Evolutionary conservation across 2,888 invertebrate genomes (phyloP).

Genomic region (Rhogogaster chlorosoma): DNA sequence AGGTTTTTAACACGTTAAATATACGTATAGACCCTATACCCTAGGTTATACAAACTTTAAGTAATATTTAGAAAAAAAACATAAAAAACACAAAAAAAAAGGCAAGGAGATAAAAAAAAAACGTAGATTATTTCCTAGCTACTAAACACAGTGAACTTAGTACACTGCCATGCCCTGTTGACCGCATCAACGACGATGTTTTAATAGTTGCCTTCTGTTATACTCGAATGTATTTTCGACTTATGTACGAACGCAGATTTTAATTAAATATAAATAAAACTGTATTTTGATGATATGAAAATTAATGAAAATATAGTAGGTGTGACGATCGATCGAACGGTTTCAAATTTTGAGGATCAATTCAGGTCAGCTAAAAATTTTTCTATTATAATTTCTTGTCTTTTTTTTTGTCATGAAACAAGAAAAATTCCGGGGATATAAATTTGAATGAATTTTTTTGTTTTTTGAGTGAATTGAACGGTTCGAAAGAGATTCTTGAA

Average conservation of each 20-base stretch:
- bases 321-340: background rate
- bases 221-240: background rate
- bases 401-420: no score
- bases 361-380: background rate
- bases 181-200: background rate
- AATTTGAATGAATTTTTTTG: no score
- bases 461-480: no score
- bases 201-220: background rate
- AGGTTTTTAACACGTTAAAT: background rate
- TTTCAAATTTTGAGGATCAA: background rate
- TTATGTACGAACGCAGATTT: no score
- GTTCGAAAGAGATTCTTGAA: no score
- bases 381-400: no score
- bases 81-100: background rate
- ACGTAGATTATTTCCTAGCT: slow-evolving; percentile 40
- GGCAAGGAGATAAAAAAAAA: no score
- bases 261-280: no score
- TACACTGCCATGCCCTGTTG: background rate
- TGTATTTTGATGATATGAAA: no score
- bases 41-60: background rate
- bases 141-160: slow-evolving; percentile 23
- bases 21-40: background rate
- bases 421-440: no score
- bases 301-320: background rate
- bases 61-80: background rate